phyloP scores from a whole-genome alignment of 2,888 invertebrate genomes.

The Chymomyza procnemis region DNA sequence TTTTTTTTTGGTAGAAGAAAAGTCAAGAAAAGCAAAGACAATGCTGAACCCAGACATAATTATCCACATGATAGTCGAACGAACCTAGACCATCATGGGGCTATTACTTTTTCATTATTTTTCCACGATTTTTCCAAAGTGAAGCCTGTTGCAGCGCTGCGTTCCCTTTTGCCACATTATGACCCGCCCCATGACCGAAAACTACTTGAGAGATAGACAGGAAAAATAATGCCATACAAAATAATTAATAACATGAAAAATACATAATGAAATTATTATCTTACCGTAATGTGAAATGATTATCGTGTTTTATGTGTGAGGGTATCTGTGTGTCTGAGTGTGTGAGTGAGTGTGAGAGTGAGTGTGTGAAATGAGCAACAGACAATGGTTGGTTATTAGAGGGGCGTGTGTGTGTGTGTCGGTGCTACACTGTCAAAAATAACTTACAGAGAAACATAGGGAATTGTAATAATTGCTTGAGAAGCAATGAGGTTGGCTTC shows the following conservation, averaged over 20 bases:
- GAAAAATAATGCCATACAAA: constrained; percentile 51
- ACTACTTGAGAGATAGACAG: constrained; percentile 20
- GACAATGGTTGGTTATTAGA: background rate
- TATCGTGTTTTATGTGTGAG: constrained; percentile 42
- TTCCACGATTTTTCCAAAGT: constrained; percentile 55
- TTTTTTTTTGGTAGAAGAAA: constrained; percentile 12
- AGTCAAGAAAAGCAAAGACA: background rate
- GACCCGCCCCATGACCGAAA: background rate
- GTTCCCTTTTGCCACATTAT: background rate
- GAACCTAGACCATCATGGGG: constrained; percentile 53
- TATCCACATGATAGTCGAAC: constrained; percentile 65
- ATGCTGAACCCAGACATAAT: constrained; percentile 35
- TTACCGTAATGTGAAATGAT: constrained; percentile 68
- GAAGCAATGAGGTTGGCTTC: too few relatives aligned
- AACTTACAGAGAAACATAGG: background rate
- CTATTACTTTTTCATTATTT: constrained; percentile 58
- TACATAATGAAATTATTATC: constrained; percentile 72
- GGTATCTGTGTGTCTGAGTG: constrained; percentile 1
- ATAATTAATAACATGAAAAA: constrained; percentile 73
- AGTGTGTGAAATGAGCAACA: background rate
- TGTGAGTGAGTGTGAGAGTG: constrained; percentile 30
- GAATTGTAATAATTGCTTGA: background rate
- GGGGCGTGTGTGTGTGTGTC: background rate
- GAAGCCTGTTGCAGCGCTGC: background rate
- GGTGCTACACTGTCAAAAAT: background rate